Conservation (phyloP, 1,140 invertebrate genomes). For the Micrasema minimum region DNA sequence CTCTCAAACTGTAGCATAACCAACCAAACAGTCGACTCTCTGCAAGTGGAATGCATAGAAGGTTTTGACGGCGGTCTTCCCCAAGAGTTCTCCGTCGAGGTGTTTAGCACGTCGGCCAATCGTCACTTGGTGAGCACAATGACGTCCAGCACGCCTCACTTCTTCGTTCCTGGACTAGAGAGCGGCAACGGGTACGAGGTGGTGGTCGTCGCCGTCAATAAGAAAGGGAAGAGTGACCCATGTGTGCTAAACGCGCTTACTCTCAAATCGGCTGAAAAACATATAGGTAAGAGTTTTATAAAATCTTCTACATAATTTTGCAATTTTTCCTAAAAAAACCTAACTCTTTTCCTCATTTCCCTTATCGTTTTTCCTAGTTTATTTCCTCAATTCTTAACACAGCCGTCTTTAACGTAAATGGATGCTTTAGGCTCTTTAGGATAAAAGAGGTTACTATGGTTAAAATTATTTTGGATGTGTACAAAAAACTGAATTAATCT, state of each 20-base stretch:
- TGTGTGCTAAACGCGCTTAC: conserved; percentile 71
- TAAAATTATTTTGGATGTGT: no score
- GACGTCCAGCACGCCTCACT: conserved; percentile 66
- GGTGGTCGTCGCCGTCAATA: conserved; percentile 73
- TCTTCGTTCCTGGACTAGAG: conserved; percentile 70
- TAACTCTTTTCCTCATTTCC: not conserved
- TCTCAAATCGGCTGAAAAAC: conserved; percentile 77
- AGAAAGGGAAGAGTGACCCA: conserved; percentile 71
- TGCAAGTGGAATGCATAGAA: conserved; percentile 81
- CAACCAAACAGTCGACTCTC: conserved; percentile 80
- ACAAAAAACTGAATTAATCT: no score
- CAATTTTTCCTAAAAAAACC: conserved; percentile 8
- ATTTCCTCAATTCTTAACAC: no score
- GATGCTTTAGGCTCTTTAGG: no score
- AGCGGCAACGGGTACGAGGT: conserved; percentile 73
- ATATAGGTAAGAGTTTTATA: conserved; percentile 72
- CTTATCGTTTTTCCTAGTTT: no score
- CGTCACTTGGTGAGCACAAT: conserved; percentile 68
- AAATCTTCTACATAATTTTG: conserved; percentile 2
- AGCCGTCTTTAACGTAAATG: no score
- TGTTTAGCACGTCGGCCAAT: conserved; percentile 66
- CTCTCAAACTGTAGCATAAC: conserved; percentile 81
- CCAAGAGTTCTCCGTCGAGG: conserved; percentile 76
- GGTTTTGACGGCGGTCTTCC: conserved; percentile 82
- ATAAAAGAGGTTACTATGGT: no score